Conservation (phyloP, 2,888 invertebrate genomes). For the Acanthoscelides obtectus region DNA sequence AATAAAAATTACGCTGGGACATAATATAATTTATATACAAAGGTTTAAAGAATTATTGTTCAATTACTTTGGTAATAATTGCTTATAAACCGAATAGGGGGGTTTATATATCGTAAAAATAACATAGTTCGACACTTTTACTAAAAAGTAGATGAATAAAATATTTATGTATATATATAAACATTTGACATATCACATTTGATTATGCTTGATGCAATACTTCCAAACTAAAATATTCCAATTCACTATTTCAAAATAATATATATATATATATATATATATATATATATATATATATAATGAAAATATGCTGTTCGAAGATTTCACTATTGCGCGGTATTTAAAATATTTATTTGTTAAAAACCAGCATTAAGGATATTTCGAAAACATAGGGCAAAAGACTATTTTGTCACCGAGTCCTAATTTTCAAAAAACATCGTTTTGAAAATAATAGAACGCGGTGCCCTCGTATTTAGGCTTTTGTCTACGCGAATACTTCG, state of each 20-base stretch:
- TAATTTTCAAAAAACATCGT: no score
- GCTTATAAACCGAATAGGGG: not conserved
- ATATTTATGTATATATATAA: not conserved
- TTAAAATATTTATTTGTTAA: no score
- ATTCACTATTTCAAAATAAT: not conserved
- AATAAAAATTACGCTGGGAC: not conserved
- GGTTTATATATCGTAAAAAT: not conserved
- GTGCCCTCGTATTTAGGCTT: no score
- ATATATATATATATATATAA: no score
- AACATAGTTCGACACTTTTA: not conserved
- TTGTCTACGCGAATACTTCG: no score
- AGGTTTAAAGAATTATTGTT: not conserved
- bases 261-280: no score
- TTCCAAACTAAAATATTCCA: not conserved
- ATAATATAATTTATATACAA: not conserved
- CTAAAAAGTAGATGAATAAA: not conserved
- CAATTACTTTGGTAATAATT: not conserved
- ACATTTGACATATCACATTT: not conserved
- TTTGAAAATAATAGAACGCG: no score
- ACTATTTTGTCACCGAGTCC: no score
- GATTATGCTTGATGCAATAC: not conserved
- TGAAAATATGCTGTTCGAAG: no score
- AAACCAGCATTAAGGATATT: no score
- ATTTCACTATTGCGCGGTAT: no score
- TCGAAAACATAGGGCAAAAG: no score